Evolutionary conservation across 2,888 invertebrate genomes (phyloP), one percentile per base, ranked within the genome.

Genomic region (Neocrepidodera transversa): DNA sequence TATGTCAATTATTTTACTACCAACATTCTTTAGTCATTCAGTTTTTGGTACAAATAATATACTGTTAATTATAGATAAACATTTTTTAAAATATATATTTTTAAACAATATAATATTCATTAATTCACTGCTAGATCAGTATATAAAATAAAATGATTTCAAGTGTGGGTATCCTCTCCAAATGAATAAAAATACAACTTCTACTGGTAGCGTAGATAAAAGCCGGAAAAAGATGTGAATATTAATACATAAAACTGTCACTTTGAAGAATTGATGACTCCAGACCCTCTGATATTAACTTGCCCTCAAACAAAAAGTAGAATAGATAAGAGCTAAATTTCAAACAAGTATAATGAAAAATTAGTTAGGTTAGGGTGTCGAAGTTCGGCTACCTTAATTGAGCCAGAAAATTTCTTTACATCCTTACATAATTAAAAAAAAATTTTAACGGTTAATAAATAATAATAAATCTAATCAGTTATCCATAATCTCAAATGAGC

Each of bases 181-280:
- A 40, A 6, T 16, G 42, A 42, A 42, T 42, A 20, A 42, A 42
- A 18, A 18, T 10, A 42, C 42, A 42, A 42, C 42, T 20, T 42
- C 70, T 72, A 73, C 73, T 73, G 73, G 71, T 71, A 66, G 68
- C 67, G 70, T 68, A 70, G 73, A 73, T 72, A 74, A 71, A 71
- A 74, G 69, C 68, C 66, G 71, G 68, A 74, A 73, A 73, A 74
- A 73, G 73, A 74, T 73, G 74, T 73, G 74, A 74, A 74, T 74
- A 74, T 74, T 72, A 74, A 74, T 74, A 74, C 72, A 72, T 74
- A 68, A 68, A 62, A 71, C 74, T 74, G 74, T 74, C 74, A 74
- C 60, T 56, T 55, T 49, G 49, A 56, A 73, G 68, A 73, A 74
- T 74, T 74, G 74, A 74, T 74, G 72, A 72, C 71, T 68, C 60